These are phyloP conservation scores for Idaea aversata DNA, from an alignment of 2,888 invertebrate species.

Conservation along the genomic window DNA sequence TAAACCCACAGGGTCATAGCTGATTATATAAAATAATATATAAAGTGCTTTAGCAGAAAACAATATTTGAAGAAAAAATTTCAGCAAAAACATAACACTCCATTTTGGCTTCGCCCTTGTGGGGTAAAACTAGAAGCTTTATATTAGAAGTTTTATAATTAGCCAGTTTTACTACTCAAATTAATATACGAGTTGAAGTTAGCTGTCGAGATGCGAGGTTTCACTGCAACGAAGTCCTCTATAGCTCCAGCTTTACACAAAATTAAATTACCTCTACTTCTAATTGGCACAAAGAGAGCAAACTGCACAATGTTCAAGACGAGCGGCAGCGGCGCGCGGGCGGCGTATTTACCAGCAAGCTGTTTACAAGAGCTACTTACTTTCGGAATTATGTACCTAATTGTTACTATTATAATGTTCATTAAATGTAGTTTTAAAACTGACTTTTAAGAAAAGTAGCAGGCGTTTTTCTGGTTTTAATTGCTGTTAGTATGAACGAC, in stretches of 20 bases:
- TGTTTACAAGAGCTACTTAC: not conserved
- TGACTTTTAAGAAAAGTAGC: constrained; percentile 6
- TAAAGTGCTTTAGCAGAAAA: not conserved
- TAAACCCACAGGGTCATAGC: too few relatives aligned
- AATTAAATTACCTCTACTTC: constrained; percentile 1
- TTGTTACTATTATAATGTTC: constrained; percentile 5
- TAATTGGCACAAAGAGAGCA: not conserved
- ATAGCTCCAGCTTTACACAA: not conserved
- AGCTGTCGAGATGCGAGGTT: constrained; percentile 18
- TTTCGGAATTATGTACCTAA: not conserved
- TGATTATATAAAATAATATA: too few relatives aligned
- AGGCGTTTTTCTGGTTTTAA: not conserved
- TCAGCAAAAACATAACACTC: not conserved
- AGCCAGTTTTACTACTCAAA: constrained; percentile 22
- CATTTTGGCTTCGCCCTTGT: too few relatives aligned
- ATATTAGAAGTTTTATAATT: constrained; percentile 30
- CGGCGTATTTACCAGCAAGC: not conserved
- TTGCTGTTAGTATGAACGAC: not conserved
- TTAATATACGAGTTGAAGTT: constrained; percentile 13
- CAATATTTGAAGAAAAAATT: not conserved
- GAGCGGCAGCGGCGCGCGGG: not conserved
- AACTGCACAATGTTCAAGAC: not conserved
- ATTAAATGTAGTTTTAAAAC: constrained; percentile 11
- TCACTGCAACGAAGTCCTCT: constrained; percentile 10
- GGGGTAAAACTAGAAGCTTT: not conserved